These are phyloP conservation scores for Stigmatopora nigra DNA, from an alignment of 2,113 vertebrate genomes.

Conservation along the genomic window DNA sequence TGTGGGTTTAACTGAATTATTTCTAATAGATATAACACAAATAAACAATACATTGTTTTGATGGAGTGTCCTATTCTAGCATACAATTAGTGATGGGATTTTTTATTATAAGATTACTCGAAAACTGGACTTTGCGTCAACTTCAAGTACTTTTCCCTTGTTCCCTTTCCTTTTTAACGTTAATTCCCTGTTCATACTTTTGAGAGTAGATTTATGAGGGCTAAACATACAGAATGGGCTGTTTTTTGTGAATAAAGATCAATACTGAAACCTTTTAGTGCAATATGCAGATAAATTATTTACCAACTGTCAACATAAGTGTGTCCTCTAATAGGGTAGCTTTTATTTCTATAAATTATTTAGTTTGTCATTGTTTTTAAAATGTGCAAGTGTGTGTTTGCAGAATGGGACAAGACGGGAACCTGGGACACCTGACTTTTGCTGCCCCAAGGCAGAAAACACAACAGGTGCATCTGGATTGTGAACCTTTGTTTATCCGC, in stretches of 20 bases:
- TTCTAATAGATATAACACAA: not conserved
- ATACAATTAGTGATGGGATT: not conserved
- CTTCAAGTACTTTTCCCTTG: not conserved
- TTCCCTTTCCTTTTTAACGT: not conserved
- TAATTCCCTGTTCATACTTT: not conserved
- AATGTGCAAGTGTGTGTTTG: slow-evolving; percentile 18
- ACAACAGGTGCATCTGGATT: slow-evolving; percentile 33
- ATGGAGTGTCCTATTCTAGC: not conserved
- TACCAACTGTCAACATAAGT: slow-evolving; percentile 36
- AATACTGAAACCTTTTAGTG: slow-evolving; percentile 67
- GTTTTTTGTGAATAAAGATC: slow-evolving; percentile 36
- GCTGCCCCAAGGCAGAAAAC: slow-evolving; percentile 31
- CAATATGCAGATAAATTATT: slow-evolving; percentile 82
- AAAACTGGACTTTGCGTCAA: not conserved
- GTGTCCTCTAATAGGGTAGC: not conserved
- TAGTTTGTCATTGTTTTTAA: not conserved
- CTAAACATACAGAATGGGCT: slow-evolving; percentile 1
- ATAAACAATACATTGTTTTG: not conserved
- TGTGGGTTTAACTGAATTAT: not conserved
- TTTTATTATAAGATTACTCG: not conserved
- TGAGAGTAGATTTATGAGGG: not conserved
- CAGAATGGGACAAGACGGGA: slow-evolving; percentile 55
- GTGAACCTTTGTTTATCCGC: slow-evolving; percentile 77
- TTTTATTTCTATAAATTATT: not conserved
- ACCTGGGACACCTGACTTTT: slow-evolving; percentile 42